Percentiles rank a stretch among this genome's conserved stretches.
Evolutionary conservation across 2,888 invertebrate genomes (phyloP).

Genomic region (Oithona nana): DNA sequence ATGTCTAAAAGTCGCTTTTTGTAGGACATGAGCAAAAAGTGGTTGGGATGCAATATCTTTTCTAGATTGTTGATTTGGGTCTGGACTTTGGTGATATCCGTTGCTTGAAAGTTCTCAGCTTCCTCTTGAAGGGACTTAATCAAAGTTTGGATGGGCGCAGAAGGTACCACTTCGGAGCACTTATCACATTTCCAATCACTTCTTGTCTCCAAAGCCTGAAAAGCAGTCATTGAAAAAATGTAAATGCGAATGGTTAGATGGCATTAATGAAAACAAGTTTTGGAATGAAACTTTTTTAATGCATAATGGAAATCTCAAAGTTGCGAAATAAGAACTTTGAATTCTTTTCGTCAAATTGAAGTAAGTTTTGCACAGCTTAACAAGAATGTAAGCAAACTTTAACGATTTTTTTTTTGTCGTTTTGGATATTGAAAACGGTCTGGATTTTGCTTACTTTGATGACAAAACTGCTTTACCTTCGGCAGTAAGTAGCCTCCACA

Average conservation of each 20-base stretch:
- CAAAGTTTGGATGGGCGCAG: not conserved
- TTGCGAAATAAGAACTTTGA: no score
- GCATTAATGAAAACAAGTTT: no score
- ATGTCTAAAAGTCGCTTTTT: conserved; percentile 38
- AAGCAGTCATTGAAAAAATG: no score
- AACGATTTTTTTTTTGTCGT: no score
- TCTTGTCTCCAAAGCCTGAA: conserved; percentile 15
- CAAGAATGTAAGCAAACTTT: no score
- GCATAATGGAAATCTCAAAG: no score
- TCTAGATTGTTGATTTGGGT: conserved; percentile 12
- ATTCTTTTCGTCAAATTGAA: no score
- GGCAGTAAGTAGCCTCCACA: conserved; percentile 28
- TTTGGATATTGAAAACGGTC: no score
- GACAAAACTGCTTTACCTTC: not conserved
- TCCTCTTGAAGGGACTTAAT: not conserved
- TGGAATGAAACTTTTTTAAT: no score
- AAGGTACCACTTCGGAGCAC: conserved; percentile 19
- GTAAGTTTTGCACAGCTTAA: no score
- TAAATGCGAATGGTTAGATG: no score
- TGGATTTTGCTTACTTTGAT: not conserved
- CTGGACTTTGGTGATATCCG: not conserved
- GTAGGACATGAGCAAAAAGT: conserved; percentile 45
- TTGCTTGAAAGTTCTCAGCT: not conserved
- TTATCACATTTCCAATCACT: conserved; percentile 19
- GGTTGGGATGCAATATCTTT: conserved; percentile 46